Conservation (phyloP, 2,113 vertebrate genomes). For the Myotis yumanensis region DNA sequence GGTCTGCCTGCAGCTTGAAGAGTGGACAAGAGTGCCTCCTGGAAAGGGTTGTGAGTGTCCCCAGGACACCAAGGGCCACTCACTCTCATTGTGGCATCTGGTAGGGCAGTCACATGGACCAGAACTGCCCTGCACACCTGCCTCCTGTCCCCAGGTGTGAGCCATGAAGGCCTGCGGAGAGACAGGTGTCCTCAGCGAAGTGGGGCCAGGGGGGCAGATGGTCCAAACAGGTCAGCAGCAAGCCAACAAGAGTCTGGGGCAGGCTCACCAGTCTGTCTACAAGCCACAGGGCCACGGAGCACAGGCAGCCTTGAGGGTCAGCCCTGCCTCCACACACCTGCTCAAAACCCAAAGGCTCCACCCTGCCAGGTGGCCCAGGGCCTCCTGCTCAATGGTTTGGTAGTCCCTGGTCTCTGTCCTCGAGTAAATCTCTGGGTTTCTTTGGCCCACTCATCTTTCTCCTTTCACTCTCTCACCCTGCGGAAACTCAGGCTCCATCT, state of each 20-base stretch:
- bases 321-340: too few species aligned
- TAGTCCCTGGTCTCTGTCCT: accelerated
- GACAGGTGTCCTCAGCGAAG: neutral
- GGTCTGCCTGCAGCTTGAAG: neutral
- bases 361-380: accelerated
- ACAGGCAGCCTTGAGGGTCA: neutral
- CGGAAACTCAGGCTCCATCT: neutral
- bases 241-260: too few species aligned
- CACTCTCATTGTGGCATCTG: accelerated
- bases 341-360: accelerated
- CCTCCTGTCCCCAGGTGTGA: accelerated
- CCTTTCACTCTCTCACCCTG: neutral
- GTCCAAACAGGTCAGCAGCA: accelerated
- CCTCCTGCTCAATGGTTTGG: neutral
- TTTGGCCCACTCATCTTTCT: neutral
- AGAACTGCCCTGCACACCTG: accelerated
- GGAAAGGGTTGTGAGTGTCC: accelerated
- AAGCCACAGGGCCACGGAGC: too few species aligned
- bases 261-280: neutral
- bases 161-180: accelerated
- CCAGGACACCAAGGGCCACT: neutral
- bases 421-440: accelerated
- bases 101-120: accelerated
- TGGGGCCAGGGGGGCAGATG: neutral
- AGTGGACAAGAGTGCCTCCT: neutral